phyloP scores from a whole-genome alignment of 1,140 invertebrate genomes.

The Zaprionus africanus region DNA sequence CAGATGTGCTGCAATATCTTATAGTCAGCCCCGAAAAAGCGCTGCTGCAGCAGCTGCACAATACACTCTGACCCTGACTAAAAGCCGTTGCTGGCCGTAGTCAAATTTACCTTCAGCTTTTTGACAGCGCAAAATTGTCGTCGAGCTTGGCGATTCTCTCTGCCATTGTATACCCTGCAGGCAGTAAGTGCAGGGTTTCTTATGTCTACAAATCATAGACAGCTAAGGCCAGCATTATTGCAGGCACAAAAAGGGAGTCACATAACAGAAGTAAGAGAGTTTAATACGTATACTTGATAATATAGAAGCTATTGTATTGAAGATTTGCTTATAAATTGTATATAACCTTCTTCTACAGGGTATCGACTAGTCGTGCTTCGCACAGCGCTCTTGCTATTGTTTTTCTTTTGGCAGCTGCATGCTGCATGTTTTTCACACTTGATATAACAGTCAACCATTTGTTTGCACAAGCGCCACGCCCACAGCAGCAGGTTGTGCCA shows the following conservation, averaged over 20 bases:
- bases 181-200: background rate
- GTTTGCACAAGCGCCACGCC: constrained; percentile 42
- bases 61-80: background rate
- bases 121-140: constrained; percentile 33
- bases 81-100: constrained; percentile 35
- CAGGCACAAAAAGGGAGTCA: too few species aligned
- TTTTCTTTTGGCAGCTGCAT: constrained; percentile 12
- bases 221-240: too few species aligned
- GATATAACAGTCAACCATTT: constrained; percentile 67
- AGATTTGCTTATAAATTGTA: too few species aligned
- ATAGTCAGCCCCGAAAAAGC: background rate
- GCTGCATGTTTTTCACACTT: constrained; percentile 72
- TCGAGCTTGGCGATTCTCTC: background rate
- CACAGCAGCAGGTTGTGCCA: constrained; percentile 4
- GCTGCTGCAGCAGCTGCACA: background rate
- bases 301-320: background rate
- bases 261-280: too few species aligned
- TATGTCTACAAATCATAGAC: background rate
- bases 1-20: constrained; percentile 3
- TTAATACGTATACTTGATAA: background rate
- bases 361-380: background rate
- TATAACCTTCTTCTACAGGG: background rate
- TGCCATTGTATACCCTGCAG: background rate
- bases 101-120: constrained; percentile 44
- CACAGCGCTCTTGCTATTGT: background rate